Conservation (phyloP, 2,113 vertebrate genomes). For the Oryzias celebensis region DNA sequence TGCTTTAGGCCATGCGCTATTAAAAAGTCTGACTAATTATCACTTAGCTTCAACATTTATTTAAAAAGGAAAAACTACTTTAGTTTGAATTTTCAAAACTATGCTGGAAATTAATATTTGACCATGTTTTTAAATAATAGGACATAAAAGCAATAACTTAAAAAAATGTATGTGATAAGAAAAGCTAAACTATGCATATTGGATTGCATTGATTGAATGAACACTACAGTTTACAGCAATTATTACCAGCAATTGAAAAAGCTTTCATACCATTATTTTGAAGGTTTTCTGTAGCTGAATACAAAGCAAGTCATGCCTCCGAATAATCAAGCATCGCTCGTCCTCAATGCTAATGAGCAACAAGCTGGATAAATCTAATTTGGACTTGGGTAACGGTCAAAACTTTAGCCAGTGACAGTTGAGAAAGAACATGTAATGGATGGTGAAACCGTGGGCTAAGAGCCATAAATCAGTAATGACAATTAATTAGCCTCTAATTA, state of each 20-base stretch:
- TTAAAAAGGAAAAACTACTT: too few species aligned
- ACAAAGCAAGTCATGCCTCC: constrained; percentile 8
- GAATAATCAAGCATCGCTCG: constrained; percentile 30
- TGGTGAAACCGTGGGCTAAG: constrained; percentile 18
- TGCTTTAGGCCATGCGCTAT: too few species aligned
- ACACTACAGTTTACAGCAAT: constrained; percentile 20
- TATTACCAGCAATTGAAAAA: constrained; percentile 28
- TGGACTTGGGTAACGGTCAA: constrained; percentile 16
- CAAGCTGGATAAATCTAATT: constrained; percentile 22
- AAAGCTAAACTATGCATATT: constrained; percentile 50
- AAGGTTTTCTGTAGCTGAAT: constrained; percentile 16
- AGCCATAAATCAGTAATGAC: constrained; percentile 14
- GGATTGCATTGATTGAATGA: constrained; percentile 39
- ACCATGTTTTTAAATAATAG: too few species aligned
- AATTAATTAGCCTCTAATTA: constrained; percentile 43
- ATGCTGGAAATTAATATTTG: constrained; percentile 10
- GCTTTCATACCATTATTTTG: constrained; percentile 26
- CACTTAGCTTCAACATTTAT: too few species aligned
- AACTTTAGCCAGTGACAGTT: constrained; percentile 20
- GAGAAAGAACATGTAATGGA: constrained; percentile 11
- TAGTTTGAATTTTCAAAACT: constrained; percentile 25
- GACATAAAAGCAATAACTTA: constrained; percentile 4
- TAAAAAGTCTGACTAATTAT: too few species aligned
- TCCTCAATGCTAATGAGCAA: constrained; percentile 38
- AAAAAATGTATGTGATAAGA: constrained; percentile 58